Conservation (phyloP, 1,140 invertebrate species). For the Belonocnema kinseyi region DNA sequence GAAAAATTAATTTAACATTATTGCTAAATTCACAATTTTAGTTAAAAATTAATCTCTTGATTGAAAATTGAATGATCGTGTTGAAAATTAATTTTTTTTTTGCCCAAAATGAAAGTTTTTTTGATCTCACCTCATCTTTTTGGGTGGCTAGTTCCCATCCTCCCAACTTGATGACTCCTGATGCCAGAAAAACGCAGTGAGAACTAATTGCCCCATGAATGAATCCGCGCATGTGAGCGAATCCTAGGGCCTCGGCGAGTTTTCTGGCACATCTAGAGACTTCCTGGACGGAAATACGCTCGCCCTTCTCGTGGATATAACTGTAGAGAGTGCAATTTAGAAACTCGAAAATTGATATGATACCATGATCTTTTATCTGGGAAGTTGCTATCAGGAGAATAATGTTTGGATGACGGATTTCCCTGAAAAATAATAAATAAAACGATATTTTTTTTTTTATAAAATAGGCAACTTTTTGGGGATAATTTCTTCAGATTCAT, state of each 20-base stretch:
- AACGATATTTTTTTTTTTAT: background rate
- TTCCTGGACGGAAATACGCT: constrained; percentile 57
- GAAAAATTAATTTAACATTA: too few relatives aligned
- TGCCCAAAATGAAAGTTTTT: too few relatives aligned
- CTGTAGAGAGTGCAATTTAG: constrained; percentile 64
- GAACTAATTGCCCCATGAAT: constrained; percentile 62
- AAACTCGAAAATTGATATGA: constrained; percentile 62
- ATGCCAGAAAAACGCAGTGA: constrained; percentile 62
- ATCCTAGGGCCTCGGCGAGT: constrained; percentile 59
- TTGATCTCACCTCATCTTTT: constrained; percentile 50
- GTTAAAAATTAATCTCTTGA: too few relatives aligned
- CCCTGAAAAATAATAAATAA: constrained; percentile 44
- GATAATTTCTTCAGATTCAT: too few relatives aligned
- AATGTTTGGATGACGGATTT: constrained; percentile 64
- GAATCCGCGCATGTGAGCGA: constrained; percentile 62
- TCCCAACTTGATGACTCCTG: constrained; percentile 60
- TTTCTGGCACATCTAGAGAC: constrained; percentile 56
- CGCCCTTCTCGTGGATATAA: constrained; percentile 63
- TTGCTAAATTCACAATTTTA: too few relatives aligned
- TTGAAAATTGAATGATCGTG: too few relatives aligned
- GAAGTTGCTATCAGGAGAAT: constrained; percentile 64
- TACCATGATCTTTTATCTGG: constrained; percentile 53
- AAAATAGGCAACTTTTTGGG: background rate
- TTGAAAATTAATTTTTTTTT: too few relatives aligned
- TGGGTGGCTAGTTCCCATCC: constrained; percentile 64